Conservation (phyloP, 1,140 invertebrate genomes). For the Bombus polaris region DNA sequence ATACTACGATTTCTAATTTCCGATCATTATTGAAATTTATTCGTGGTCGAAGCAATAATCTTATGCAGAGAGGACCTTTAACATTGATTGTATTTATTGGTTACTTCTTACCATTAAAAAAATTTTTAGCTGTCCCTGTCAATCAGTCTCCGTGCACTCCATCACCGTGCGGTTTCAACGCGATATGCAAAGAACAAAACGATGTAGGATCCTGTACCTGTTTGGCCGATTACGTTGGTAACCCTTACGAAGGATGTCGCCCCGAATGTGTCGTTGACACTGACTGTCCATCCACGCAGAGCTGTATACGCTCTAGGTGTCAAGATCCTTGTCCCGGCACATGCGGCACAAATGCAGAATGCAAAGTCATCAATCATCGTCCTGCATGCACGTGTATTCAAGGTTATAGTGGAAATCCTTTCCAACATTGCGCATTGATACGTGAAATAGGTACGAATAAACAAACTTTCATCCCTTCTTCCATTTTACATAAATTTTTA, state of each 20-base stretch:
- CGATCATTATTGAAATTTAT: background rate
- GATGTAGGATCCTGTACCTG: constrained; percentile 76
- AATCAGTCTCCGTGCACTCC: background rate
- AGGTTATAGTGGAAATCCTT: constrained; percentile 88
- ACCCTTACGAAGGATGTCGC: constrained; percentile 87
- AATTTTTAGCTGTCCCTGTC: background rate
- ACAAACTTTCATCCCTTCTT: background rate
- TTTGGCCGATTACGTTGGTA: constrained; percentile 85
- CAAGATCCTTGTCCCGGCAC: constrained; percentile 89
- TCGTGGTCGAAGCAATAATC: background rate
- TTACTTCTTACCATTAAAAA: background rate
- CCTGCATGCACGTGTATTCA: constrained; percentile 88
- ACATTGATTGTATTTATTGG: background rate
- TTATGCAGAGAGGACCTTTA: background rate
- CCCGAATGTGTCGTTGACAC: constrained; percentile 88
- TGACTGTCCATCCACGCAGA: constrained; percentile 86
- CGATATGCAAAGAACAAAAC: constrained; percentile 81
- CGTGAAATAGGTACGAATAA: constrained; percentile 26
- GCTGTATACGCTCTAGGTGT: constrained; percentile 90
- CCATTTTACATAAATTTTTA: background rate
- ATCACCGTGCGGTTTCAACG: constrained; percentile 84
- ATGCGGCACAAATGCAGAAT: constrained; percentile 88
- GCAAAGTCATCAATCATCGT: constrained; percentile 88
- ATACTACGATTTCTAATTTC: background rate
- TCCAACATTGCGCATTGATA: constrained; percentile 84